Evolutionary conservation across 2,888 invertebrate species (phyloP).

Genomic region (Rhagonycha lutea): DNA sequence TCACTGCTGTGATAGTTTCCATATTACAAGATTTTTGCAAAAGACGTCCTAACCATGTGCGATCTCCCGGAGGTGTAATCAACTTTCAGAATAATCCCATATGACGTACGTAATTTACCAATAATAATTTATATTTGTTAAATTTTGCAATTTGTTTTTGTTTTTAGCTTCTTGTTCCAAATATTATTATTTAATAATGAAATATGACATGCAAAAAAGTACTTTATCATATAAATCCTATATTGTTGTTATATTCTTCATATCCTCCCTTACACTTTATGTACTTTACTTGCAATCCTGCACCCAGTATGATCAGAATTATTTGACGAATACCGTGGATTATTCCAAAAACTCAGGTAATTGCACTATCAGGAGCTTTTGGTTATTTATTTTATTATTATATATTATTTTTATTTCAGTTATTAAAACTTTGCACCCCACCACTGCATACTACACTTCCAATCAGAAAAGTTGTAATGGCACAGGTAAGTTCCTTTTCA

Average conservation of each 20-base stretch:
- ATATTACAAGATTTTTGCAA: constrained; percentile 15
- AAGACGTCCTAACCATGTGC: constrained; percentile 4
- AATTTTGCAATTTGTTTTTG: constrained; percentile 1
- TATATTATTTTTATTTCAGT: background rate
- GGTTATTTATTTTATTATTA: background rate
- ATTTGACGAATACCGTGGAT: background rate
- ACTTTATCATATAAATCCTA: constrained; percentile 3
- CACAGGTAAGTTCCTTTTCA: background rate
- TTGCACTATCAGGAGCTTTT: background rate
- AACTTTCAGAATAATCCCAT: background rate
- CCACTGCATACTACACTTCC: background rate
- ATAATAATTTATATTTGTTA: background rate
- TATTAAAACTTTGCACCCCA: background rate
- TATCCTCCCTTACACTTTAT: constrained; percentile 6
- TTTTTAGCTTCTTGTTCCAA: constrained; percentile 9
- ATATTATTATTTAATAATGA: constrained; percentile 1
- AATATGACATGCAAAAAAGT: background rate
- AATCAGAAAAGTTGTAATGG: background rate
- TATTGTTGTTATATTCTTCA: constrained; percentile 4
- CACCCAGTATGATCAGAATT: constrained; percentile 6
- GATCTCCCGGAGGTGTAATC: background rate
- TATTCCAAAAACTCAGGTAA: constrained; percentile 1
- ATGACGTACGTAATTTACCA: constrained; percentile 5
- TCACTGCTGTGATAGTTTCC: constrained; percentile 8
- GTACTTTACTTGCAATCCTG: constrained; percentile 11